A percentile compares a stretch with the other conserved stretches of the same genome.
phyloP scores from a whole-genome alignment of 2,888 invertebrate genomes.

The Carpatolechia fugitivella region DNA sequence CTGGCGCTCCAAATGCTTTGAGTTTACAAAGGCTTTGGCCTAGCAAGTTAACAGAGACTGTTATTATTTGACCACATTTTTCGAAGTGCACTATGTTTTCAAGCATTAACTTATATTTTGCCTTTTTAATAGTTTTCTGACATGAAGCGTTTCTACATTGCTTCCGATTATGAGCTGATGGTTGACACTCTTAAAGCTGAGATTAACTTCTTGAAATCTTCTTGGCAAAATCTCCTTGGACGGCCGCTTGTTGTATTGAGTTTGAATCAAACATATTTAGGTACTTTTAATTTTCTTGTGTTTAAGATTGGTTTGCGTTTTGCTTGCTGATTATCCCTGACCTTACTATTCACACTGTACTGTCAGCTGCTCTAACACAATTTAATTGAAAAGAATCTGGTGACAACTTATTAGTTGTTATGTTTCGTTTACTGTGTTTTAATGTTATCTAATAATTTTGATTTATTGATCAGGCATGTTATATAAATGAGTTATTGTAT shows the following conservation, averaged over 20 bases:
- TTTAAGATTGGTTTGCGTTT: conserved; percentile 32
- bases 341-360: neutral
- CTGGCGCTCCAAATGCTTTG: neutral
- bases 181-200: conserved; percentile 98
- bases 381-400: neutral
- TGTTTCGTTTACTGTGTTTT: too few species aligned
- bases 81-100: neutral
- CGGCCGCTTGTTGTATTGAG: conserved; percentile 96
- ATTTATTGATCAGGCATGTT: too few species aligned
- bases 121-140: conserved; percentile 92
- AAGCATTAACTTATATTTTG: conserved; percentile 11
- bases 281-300: conserved; percentile 76
- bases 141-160: conserved; percentile 98
- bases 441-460: too few species aligned
- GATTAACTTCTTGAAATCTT: conserved; percentile 98
- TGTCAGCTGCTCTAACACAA: neutral
- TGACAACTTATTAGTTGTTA: too few species aligned
- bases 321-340: conserved; percentile 41
- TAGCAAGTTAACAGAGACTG: conserved; percentile 1
- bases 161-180: conserved; percentile 98
- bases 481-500: too few species aligned
- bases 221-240: conserved; percentile 98
- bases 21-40: neutral
- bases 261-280: conserved; percentile 93
- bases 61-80: neutral